Evolutionary conservation across 2,113 vertebrate genomes (phyloP).

Genomic region (Ailuropoda melanoleuca): DNA sequence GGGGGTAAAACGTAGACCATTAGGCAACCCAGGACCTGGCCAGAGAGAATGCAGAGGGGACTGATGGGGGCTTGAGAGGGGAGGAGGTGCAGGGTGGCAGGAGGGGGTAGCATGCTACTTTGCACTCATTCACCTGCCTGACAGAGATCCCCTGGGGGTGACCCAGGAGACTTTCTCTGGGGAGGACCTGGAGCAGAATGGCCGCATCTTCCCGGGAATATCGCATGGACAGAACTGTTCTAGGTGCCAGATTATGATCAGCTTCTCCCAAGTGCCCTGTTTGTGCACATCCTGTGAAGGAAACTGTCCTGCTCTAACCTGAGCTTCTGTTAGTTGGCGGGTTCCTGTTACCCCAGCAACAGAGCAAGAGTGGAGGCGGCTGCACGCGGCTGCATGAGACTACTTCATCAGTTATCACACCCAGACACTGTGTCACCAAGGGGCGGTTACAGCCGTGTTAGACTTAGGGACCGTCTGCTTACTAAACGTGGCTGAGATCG

Average conservation of each 20-base stretch:
- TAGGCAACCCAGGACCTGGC: background rate
- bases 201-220: background rate
- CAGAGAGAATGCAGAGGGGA: background rate
- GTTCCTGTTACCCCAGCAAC: conserved; percentile 56
- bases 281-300: background rate
- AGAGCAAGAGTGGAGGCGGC: conserved; percentile 19
- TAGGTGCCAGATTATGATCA: background rate
- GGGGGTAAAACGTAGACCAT: fast-evolving
- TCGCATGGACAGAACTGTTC: fast-evolving
- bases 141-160: background rate
- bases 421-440: background rate
- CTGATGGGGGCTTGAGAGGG: fast-evolving
- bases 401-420: background rate
- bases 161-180: background rate
- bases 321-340: background rate
- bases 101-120: background rate
- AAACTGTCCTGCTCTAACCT: background rate
- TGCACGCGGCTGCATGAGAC: background rate
- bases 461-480: conserved; percentile 8
- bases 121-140: background rate
- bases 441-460: background rate
- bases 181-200: background rate
- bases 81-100: background rate
- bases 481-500: background rate
- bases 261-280: background rate